Percentiles rank a stretch among this genome's conserved stretches.
phyloP scores from a whole-genome alignment of 2,888 invertebrate species.

The Deilephila porcellus region DNA sequence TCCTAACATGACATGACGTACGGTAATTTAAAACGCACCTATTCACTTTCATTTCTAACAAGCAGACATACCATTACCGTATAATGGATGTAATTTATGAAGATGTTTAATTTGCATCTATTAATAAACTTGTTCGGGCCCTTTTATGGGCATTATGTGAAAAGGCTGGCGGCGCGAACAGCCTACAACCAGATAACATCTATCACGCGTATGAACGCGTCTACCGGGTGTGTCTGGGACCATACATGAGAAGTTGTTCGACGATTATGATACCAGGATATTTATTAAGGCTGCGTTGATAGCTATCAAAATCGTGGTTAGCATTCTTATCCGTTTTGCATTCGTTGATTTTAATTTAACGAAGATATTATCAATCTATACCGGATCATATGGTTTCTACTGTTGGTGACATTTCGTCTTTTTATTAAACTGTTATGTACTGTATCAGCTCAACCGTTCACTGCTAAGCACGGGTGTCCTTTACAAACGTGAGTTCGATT shows the following conservation, averaged over 20 bases:
- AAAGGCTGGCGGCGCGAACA: slow-evolving; percentile 1
- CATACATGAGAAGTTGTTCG: not conserved
- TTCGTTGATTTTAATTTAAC: no score
- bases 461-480: no score
- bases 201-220: slow-evolving; percentile 12
- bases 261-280: slow-evolving; percentile 3
- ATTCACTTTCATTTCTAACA: not conserved
- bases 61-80: not conserved
- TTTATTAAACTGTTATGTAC: no score
- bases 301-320: not conserved
- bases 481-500: no score
- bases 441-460: no score
- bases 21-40: not conserved
- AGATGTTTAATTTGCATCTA: slow-evolving; percentile 11
- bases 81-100: not conserved
- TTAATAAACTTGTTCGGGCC: not conserved
- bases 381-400: no score
- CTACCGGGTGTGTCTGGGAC: slow-evolving; percentile 20
- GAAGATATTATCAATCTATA: no score
- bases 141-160: slow-evolving; percentile 3
- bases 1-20: not conserved
- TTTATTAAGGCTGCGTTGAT: not conserved
- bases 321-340: not conserved
- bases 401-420: no score
- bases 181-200: slow-evolving; percentile 11